Conservation (phyloP, 1,140 invertebrate genomes). For the Bombyx mori region DNA sequence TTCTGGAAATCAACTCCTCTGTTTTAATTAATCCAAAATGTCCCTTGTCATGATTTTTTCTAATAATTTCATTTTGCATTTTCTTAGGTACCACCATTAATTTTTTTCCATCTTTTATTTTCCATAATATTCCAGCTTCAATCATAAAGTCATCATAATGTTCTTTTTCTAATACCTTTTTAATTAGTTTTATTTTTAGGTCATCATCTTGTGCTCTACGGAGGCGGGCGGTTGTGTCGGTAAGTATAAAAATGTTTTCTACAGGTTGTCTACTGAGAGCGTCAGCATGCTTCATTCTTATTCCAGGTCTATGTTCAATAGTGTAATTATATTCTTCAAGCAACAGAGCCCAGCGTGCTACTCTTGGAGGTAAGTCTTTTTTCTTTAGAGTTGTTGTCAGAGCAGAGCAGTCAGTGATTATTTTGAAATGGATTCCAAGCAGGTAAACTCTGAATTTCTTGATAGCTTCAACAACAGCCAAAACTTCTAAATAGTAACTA, state of each 20-base stretch:
- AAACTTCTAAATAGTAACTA: constrained; percentile 64
- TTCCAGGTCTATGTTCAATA: constrained; percentile 37
- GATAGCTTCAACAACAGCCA: constrained; percentile 67
- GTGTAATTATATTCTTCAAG: constrained; percentile 45
- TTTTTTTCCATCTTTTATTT: constrained; percentile 21
- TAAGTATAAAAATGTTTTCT: constrained; percentile 13
- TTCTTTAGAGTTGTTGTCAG: constrained; percentile 49
- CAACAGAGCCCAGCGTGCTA: constrained; percentile 23
- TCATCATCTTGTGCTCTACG: constrained; percentile 28
- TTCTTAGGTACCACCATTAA: constrained; percentile 32
- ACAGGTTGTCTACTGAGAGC: constrained; percentile 47
- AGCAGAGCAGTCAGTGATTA: constrained; percentile 51
- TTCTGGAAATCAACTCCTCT: constrained; percentile 35
- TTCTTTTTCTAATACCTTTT: constrained; percentile 20
- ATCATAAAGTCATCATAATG: constrained; percentile 23
- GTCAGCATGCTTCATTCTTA: constrained; percentile 54
- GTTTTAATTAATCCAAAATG: constrained; percentile 53
- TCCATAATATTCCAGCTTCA: constrained; percentile 26
- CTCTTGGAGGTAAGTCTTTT: constrained; percentile 33
- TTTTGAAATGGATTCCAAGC: constrained; percentile 56
- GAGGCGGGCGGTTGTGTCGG: constrained; percentile 11
- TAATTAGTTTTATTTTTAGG: constrained; percentile 22
- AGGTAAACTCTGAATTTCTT: constrained; percentile 69
- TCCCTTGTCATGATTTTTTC: constrained; percentile 33
- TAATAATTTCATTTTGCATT: constrained; percentile 32